These are phyloP conservation scores for Pissodes strobi DNA, from an alignment of 1,140 invertebrate species.

Conservation along the genomic window DNA sequence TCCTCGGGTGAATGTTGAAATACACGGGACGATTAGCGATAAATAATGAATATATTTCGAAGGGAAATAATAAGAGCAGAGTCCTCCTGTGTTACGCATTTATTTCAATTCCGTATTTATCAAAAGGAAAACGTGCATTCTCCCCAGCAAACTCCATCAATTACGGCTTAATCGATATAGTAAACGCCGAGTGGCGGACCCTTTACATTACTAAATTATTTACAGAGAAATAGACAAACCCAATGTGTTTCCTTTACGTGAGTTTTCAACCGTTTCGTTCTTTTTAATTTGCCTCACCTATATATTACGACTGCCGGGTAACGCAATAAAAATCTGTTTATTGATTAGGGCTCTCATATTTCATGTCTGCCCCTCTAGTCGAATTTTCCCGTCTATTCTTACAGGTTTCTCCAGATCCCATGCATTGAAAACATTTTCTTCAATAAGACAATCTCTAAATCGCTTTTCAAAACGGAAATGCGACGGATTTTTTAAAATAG, in stretches of 20 bases:
- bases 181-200: conserved; percentile 34
- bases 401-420: too few relatives aligned
- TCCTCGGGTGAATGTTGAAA: too few relatives aligned
- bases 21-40: too few relatives aligned
- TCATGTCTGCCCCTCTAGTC: background rate
- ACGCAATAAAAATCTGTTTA: background rate
- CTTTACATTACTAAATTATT: conserved; percentile 38
- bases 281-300: conserved; percentile 22
- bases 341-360: conserved; percentile 2
- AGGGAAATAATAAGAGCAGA: too few relatives aligned
- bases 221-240: conserved; percentile 33
- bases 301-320: background rate
- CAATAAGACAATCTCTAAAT: too few relatives aligned
- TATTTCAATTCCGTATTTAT: conserved; percentile 43
- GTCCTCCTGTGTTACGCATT: conserved; percentile 38
- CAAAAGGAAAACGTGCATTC: conserved; percentile 25
- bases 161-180: conserved; percentile 41
- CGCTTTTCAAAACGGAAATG: too few relatives aligned
- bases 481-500: too few relatives aligned
- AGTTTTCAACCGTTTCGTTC: conserved; percentile 16
- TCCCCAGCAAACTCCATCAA: conserved; percentile 37
- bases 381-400: background rate
- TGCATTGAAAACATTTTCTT: too few relatives aligned
- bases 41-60: too few relatives aligned
- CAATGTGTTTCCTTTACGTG: conserved; percentile 27